phyloP scores from a whole-genome alignment of 2,888 invertebrate species.

The Ennomos fuscantarius region DNA sequence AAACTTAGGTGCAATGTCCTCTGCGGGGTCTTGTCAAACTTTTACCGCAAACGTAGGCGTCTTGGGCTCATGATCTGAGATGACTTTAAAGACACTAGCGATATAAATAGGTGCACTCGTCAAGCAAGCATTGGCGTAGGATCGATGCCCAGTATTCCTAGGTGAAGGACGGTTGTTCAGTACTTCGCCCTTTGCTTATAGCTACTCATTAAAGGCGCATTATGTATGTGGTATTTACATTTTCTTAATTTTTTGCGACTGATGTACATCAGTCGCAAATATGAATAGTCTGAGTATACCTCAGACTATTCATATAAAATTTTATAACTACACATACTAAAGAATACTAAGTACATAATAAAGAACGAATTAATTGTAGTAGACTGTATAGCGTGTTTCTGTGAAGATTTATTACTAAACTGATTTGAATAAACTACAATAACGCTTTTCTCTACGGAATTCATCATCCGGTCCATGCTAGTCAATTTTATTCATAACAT shows the following conservation, averaged over 20 bases:
- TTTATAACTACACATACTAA: too few relatives aligned
- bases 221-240: constrained; percentile 8
- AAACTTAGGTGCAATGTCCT: constrained; percentile 57
- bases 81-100: constrained; percentile 60
- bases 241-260: background rate
- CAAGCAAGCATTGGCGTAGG: constrained; percentile 67
- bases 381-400: too few relatives aligned
- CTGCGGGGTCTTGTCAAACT: constrained; percentile 41
- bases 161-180: constrained; percentile 78
- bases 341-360: too few relatives aligned
- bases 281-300: too few relatives aligned
- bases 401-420: too few relatives aligned
- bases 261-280: too few relatives aligned
- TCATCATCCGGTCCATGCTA: background rate
- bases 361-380: too few relatives aligned
- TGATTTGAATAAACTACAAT: too few relatives aligned
- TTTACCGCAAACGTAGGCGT: constrained; percentile 35
- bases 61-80: constrained; percentile 38
- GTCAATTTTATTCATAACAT: constrained; percentile 24
- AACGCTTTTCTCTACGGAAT: too few relatives aligned
- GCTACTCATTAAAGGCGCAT: constrained; percentile 53
- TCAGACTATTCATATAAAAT: background rate
- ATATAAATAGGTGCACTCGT: constrained; percentile 74
- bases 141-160: constrained; percentile 76
- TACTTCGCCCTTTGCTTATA: constrained; percentile 62